Base-by-base conservation (phyloP, 2,888 invertebrate genomes). In the Erebia epiphron region DNA sequence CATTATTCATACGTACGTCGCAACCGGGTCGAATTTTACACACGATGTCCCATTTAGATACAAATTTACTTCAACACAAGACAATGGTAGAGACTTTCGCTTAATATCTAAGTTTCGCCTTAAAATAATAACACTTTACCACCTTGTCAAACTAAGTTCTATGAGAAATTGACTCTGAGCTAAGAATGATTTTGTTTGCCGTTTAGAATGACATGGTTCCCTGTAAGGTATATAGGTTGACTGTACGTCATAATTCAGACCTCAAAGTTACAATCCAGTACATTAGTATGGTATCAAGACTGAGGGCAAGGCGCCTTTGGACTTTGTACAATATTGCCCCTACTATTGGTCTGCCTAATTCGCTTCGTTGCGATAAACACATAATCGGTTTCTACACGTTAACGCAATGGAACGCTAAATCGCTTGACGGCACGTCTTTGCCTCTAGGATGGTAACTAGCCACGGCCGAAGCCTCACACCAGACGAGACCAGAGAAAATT, bases 231-330 rank as follows among this genome's bases (percentile, higher is more conserved):
- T 63, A 50, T 46, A 66, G 41, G 61, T 66, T 21, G 67, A 62
- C 68, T 72, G 67, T 72, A 73, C 77, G 73, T 78, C 79, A 87
- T 90, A 88, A 88, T 83, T 90, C 85, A 84, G 77, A 77, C 76
- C 78, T 78, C 79, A 81, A 86, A 85, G 84, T 68, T 70, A 73
- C 69, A 74, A 71, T 74, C 69, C 69, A 67, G 68, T 68, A 70
- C 72, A 69, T 72, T 72, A 69, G 67, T 61, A 54, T 14, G 56
- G 71, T 74, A 73, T 69, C 73, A 70, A 66, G 65, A 60, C 60
- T 49, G 43, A 70, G 70, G 72, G 70, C 74, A 68, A 74, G 70
- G 72, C 74, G 74, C 72, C 74, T 70, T 71, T 74, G 74, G 70
- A 69, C 72, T 66, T 66, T 67, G 56, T 71, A 65, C 73, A 71